phyloP scores from a whole-genome alignment of 2,113 vertebrate species.

The Solea solea region DNA sequence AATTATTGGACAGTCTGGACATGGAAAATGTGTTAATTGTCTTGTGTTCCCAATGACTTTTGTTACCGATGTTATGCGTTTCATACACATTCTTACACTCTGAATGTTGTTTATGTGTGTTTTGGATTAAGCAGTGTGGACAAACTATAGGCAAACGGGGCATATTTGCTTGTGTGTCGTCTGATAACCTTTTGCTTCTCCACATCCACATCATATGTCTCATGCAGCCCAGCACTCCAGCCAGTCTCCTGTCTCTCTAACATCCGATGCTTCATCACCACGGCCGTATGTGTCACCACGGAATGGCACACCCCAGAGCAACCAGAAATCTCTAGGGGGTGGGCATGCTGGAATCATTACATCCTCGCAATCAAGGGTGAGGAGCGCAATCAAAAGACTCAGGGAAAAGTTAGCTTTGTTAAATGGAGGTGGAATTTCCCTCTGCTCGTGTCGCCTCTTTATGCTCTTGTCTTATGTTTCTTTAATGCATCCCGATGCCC shows the following conservation, averaged over 20 bases:
- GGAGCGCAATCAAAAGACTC: not conserved
- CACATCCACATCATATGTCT: not conserved
- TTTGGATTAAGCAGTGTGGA: too few relatives aligned
- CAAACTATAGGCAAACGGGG: not conserved
- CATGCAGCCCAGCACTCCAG: constrained; percentile 91
- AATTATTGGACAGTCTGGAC: too few relatives aligned
- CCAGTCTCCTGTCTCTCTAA: constrained; percentile 96
- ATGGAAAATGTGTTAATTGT: too few relatives aligned
- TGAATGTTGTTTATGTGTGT: too few relatives aligned
- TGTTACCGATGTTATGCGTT: too few relatives aligned
- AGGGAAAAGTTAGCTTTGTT: not conserved
- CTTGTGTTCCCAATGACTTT: too few relatives aligned
- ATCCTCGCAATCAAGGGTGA: constrained; percentile 92
- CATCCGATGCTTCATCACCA: constrained; percentile 95
- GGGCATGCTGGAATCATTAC: constrained; percentile 77
- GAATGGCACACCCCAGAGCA: constrained; percentile 95
- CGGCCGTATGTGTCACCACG: constrained; percentile 95
- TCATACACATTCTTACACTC: too few relatives aligned
- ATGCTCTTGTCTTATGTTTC: too few relatives aligned
- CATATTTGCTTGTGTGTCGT: not conserved
- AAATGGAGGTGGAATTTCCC: not conserved
- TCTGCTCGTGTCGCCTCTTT: not conserved
- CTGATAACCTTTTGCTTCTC: not conserved
- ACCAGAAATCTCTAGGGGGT: constrained; percentile 87
- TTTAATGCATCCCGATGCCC: not conserved